Base-by-base conservation (phyloP, 2,113 vertebrate genomes). In the Oreochromis spilurus region DNA sequence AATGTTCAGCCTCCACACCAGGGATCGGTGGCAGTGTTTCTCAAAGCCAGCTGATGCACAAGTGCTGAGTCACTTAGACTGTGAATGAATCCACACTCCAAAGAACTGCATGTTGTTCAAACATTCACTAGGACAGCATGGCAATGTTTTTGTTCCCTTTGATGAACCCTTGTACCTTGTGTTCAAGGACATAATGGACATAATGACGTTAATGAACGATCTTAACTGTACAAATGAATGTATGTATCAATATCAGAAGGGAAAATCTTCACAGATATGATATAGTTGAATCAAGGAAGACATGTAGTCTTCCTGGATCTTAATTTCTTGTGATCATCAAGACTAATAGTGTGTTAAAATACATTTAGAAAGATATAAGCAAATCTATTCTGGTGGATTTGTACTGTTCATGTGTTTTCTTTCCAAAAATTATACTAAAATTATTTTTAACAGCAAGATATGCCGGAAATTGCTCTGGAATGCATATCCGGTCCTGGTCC, bases 1-100 rank as follows among this genome's bases (percentile, higher is more conserved):
- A 89, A 13, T 43, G 88, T 89, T 89, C 90, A 88, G 86, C 89
- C 85, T 86, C 89, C 87, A 87, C 93, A 90, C 82, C 79, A 38
- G 91, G 83, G 83, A 91, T 84, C 65, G 34, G 90, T 88, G 88
- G 88, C 72, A 31, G 81, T 75, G 88, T 85, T 85, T 88, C 85
- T 90, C 77, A 82, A 90, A 89, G 92, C 81, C 82, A 78, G 84
- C 91, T 89, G 86, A 89, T 79, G 87, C 89, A 86, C 70, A 81
- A 67, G 82, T 54, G 91, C 91, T 94, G 94, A 94, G 82, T 95
- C 93, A 94, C 78, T 70, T 16, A 10, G 67, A 65, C 78, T 62
- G 75, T 84, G 87, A 90, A 82, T 87, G 87, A 86, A 57, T 31
- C 31, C 11, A 31, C 45, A 16, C 53, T 60, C 16, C 50, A 54